These are phyloP conservation scores for Tipula vernalis DNA, from an alignment of 2,888 invertebrate genomes.

Conservation along the genomic window DNA sequence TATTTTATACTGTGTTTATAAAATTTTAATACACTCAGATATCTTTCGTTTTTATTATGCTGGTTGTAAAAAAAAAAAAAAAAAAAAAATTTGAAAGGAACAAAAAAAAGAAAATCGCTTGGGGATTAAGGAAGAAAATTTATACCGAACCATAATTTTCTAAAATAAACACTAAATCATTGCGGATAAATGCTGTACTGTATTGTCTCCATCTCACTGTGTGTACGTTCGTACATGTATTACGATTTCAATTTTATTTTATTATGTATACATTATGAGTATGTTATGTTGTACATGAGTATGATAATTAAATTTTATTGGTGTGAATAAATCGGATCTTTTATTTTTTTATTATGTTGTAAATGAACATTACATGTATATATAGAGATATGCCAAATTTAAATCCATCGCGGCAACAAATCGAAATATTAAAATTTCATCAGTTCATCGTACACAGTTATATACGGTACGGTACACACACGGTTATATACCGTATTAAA, in stretches of 20 bases:
- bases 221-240: neutral
- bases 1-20: neutral
- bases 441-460: neutral
- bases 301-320: neutral
- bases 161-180: constrained; percentile 7
- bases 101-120: neutral
- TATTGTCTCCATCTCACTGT: neutral
- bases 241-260: neutral
- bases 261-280: neutral
- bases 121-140: neutral
- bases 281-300: neutral
- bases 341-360: neutral
- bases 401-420: too few relatives aligned
- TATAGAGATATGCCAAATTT: too few relatives aligned
- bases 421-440: too few relatives aligned
- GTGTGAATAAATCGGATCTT: neutral
- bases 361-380: neutral
- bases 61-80: neutral
- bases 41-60: neutral
- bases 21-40: neutral
- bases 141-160: neutral
- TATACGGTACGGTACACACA: neutral
- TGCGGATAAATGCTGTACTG: neutral
- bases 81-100: neutral
- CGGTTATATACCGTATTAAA: neutral